phyloP scores from a whole-genome alignment of 2,113 vertebrate species.

The Myotis yumanensis region DNA sequence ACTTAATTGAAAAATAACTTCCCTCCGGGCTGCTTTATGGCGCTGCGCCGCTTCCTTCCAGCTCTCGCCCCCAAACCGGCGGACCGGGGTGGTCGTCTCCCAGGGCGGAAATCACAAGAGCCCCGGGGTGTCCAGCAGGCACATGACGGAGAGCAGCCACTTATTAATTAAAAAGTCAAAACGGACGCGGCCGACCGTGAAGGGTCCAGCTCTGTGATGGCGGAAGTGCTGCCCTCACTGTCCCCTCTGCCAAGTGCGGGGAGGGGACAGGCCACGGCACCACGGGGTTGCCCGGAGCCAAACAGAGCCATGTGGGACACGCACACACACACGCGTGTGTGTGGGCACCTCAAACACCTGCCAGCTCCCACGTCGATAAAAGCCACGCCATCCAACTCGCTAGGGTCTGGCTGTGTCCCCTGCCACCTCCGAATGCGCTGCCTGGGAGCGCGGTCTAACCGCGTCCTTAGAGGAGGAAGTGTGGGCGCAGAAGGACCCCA shows the following conservation, averaged over 20 bases:
- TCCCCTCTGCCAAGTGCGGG: neutral
- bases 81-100: constrained; percentile 73
- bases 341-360: neutral
- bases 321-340: neutral
- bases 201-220: neutral
- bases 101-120: constrained; percentile 65
- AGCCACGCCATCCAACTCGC: rapidly evolving
- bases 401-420: neutral
- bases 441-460: neutral
- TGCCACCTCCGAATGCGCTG: rapidly evolving
- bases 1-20: constrained; percentile 87
- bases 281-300: rapidly evolving
- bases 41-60: constrained; percentile 62
- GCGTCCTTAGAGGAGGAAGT: neutral
- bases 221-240: rapidly evolving
- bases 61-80: constrained; percentile 12
- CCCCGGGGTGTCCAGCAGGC: neutral
- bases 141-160: neutral
- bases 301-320: rapidly evolving
- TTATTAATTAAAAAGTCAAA: constrained; percentile 3
- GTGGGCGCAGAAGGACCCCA: neutral
- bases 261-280: too few species aligned
- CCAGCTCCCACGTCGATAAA: rapidly evolving
- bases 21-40: constrained; percentile 68
- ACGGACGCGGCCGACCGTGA: neutral